Evolutionary conservation across 2,113 vertebrate genomes (phyloP).

Genomic region (Mesembrinibis cayennensis): DNA sequence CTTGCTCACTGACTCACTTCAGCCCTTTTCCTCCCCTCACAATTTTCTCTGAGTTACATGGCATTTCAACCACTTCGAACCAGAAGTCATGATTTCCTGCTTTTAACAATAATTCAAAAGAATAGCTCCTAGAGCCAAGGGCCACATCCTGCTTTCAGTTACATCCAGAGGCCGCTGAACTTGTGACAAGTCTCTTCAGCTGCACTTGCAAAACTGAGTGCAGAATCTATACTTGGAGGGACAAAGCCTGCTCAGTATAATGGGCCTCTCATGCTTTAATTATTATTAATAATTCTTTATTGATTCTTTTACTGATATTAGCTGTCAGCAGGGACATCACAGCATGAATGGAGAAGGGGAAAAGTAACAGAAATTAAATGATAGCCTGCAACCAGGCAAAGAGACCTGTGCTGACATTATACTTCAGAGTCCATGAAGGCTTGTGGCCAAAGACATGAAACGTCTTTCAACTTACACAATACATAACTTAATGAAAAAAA

Average conservation of each 20-base stretch:
- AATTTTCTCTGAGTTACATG: neutral
- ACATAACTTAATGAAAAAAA: neutral
- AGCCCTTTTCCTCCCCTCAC: neutral
- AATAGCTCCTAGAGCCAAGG: neutral
- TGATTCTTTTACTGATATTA: neutral
- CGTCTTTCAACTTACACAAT: neutral
- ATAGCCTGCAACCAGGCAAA: neutral
- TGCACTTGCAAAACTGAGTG: neutral
- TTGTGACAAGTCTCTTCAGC: neutral
- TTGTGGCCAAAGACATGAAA: neutral
- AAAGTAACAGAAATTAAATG: neutral
- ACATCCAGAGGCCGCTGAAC: neutral
- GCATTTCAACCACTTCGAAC: neutral
- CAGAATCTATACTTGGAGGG: neutral
- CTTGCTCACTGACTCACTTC: neutral
- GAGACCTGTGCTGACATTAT: neutral
- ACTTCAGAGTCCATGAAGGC: neutral
- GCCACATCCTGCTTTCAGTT: neutral
- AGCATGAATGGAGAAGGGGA: neutral
- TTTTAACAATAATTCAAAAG: neutral
- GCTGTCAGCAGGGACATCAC: neutral
- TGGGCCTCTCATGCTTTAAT: neutral
- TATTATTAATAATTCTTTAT: neutral
- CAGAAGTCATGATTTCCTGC: neutral
- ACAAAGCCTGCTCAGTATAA: neutral